Conservation (phyloP, 2,113 vertebrate genomes). For the Taxidea taxus region DNA sequence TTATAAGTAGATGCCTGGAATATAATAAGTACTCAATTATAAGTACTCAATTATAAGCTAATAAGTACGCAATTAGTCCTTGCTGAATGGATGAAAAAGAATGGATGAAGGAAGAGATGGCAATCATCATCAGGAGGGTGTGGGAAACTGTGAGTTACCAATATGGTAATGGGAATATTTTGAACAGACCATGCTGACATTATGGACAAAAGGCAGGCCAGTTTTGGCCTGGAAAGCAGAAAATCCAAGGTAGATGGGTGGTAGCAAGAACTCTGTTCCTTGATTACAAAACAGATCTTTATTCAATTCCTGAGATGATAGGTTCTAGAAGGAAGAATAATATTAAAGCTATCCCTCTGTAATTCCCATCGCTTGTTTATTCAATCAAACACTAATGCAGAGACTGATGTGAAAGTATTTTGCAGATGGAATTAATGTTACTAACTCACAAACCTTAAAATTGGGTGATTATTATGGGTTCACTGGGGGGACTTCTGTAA, state of each 20-base stretch:
- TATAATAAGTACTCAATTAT: neutral
- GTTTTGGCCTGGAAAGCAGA: neutral
- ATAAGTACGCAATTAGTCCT: neutral
- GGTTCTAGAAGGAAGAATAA: neutral
- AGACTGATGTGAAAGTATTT: neutral
- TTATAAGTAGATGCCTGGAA: neutral
- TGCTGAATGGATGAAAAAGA: neutral
- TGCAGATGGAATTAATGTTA: neutral
- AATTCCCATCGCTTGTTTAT: neutral
- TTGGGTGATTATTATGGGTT: neutral
- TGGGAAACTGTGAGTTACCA: neutral
- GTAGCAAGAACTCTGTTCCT: neutral
- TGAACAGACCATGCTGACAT: neutral
- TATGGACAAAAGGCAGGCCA: neutral
- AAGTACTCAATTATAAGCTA: no score
- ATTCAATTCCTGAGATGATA: neutral
- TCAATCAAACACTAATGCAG: neutral
- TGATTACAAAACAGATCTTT: neutral
- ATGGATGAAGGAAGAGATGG: neutral
- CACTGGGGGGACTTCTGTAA: fast-evolving
- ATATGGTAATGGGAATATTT: neutral
- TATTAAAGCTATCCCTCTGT: neutral
- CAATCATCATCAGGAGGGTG: neutral
- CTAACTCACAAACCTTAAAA: neutral
- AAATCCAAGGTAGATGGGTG: neutral